Evolutionary conservation across 2,888 invertebrate species (phyloP), one percentile per base, ranked within the genome.

Genomic region (Caprella mutica): DNA sequence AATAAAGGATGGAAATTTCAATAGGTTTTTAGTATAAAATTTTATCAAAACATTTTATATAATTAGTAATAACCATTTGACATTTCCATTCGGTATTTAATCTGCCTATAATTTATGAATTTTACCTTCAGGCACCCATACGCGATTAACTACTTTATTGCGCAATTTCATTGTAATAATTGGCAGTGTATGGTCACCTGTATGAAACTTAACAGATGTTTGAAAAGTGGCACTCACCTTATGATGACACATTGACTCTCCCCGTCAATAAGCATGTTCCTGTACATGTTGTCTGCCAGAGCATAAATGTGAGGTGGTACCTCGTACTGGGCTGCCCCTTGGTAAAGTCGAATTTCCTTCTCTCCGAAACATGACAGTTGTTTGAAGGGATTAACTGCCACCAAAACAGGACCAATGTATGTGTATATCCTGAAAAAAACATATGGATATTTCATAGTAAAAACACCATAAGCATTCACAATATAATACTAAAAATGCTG

Each of bases 171-270:
- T n/a, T n/a, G n/a, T n/a, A n/a, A n/a, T n/a, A n/a, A n/a, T n/a
- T n/a, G n/a, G n/a, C n/a, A n/a, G n/a, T n/a, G n/a, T n/a, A n/a
- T n/a, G n/a, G n/a, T n/a, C n/a, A n/a, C n/a, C n/a, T n/a, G n/a
- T n/a, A n/a, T n/a, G n/a, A n/a, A n/a, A n/a, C n/a, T n/a, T n/a
- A n/a, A n/a, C n/a, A n/a, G n/a, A n/a, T n/a, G n/a, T n/a, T n/a
- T n/a, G n/a, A n/a, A n/a, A n/a, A n/a, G n/a, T n/a, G n/a, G n/a
- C n/a, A 58, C 66, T 67, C 69, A 81, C 81, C 80, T 81, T 68
- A 83, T 83, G 65, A 83, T 83, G 26, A 82, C 82, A 70, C 83
- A 83, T 66, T 83, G 83, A 66, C 77, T 80, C 69, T 83, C 83
- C 66, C 74, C 74, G 68, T 83, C 82, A 66, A 82, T 82, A 66